Evolutionary conservation across 37 sponge, comb jelly and placozoan species (phyloP), one percentile per base, ranked within the genome.

Genomic region (Dysidea cf. avara): DNA sequence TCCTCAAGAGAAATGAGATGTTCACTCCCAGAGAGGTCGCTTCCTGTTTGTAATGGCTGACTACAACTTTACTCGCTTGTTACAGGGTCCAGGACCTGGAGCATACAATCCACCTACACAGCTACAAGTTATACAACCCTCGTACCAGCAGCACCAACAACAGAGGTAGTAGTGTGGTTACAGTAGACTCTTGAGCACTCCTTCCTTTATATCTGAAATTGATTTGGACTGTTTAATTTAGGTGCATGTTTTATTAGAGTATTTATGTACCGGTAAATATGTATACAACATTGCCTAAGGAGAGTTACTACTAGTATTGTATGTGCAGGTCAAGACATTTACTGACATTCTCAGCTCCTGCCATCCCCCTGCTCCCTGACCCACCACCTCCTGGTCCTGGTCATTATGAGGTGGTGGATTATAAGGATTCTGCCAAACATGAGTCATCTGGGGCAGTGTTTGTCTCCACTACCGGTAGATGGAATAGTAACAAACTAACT

Each of bases 311-410:
- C 20, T 26, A 21, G 20, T 12, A 60, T 20, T n/a, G 14, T 26
- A 18, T 60, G n/a, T n/a, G n/a, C 43, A 66, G 68, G 17, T 77
- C 62, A 46, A 89, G 86, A 29, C 84, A 89, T 49, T 90, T 77
- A 35, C 76, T 90, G 22, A 77, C 85, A 21, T 72, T 95, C 14
- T 95, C 96, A 46, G 88, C 92, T 11, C 96, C 96, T 39, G 96
- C 96, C 17, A 74, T 95, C 54, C 96, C 96, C 39, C 92, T 81
- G 55, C 86, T 88, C 21, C 85, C 88, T 40, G 50, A 67, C 53
- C 93, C 85, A 1, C 96, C 91, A 12, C 57, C 72, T 30, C 96
- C 96, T 12, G 96, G 96, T 1, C 96, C 96, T 22, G 96, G 96
- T 0, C 81, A 79, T 54, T 95, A 95, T 78, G 92, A 95, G 62